Evolutionary conservation across 2,888 invertebrate species (phyloP), one percentile per base, ranked within the genome.

Genomic region (Homarus gammarus): DNA sequence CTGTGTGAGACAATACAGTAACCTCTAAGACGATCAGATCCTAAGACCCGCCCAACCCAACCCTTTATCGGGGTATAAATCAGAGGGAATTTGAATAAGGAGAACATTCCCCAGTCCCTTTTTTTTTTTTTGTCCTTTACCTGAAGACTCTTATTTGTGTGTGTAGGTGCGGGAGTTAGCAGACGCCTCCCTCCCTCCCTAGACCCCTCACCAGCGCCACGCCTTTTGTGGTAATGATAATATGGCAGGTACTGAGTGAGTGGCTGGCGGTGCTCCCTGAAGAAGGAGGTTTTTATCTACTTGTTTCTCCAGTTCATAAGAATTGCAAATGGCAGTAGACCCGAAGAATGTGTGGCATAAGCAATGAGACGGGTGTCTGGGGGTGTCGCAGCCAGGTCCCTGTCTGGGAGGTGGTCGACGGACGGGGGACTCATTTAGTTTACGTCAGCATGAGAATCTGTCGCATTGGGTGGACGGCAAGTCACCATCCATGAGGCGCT

Each of bases 271-370:
- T 49, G 44, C 44, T 49, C 44, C n/a, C n/a, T 8, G 44, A 44
- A 44, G 64, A 27, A 64, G 64, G 27, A 64, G 49, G 75, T 56
- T 79, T 79, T 79, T 79, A 56, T 56, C 51, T 33, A 79, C 79
- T 79, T 56, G 79, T 79, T 79, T 22, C 61, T 31, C 61, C 33
- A 31, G 79, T 79, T 51, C 51, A 79, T 75, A 79, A 51, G 79
- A 79, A 79, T 79, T 79, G 79, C 79, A 79, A 79, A 79, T 79
- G 61, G 61, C 33, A 56, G 31, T 10, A 31, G 79, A 31, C 33
- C 33, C 79, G 27, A 79, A 33, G 79, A 79, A 79, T 79, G 79
- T 36, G 56, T n/a, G 61, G 79, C 79, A 79, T 79, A 79, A 27
- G 56, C 36, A 56, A 61, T 79, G 79, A 79, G 78, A 31, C 51